These are phyloP conservation scores for Xiphophorus couchianus DNA, from an alignment of 2,113 vertebrate genomes.

Conservation along the genomic window DNA sequence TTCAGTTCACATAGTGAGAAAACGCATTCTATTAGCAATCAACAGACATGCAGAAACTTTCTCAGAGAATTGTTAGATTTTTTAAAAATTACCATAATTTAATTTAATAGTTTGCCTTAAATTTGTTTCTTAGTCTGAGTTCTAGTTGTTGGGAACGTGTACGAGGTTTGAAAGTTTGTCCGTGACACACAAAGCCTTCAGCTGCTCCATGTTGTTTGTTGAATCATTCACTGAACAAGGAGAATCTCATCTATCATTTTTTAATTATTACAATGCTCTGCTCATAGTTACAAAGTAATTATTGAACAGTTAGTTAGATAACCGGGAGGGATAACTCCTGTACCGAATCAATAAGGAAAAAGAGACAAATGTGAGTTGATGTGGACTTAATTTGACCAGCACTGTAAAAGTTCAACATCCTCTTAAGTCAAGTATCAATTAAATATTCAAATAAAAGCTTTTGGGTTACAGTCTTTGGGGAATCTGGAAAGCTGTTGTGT, in stretches of 20 bases:
- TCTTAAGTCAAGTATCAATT: background rate
- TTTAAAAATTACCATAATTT: background rate
- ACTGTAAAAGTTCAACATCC: background rate
- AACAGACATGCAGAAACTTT: background rate
- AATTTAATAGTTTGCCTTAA: background rate
- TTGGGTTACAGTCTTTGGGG: no score
- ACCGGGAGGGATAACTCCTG: background rate
- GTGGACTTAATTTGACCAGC: background rate
- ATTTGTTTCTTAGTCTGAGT: background rate
- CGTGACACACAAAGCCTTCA: conserved; percentile 1
- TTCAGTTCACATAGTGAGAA: background rate
- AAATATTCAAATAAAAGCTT: no score
- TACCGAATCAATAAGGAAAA: background rate
- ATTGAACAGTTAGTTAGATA: background rate
- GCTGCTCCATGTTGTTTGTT: conserved; percentile 2
- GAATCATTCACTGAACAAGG: conserved; percentile 29
- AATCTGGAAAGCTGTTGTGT: no score
- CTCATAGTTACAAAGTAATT: background rate
- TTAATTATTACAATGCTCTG: background rate
- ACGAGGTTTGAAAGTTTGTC: background rate
- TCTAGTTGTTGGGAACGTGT: background rate
- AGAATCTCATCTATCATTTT: conserved; percentile 7
- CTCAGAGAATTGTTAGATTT: background rate
- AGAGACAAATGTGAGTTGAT: background rate
- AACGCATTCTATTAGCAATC: conserved; percentile 25